Evolutionary conservation across 2,797 vertebrate genomes (phyloP), one percentile per base, ranked within the genome.

Genomic region (Numenius phaeopus): DNA sequence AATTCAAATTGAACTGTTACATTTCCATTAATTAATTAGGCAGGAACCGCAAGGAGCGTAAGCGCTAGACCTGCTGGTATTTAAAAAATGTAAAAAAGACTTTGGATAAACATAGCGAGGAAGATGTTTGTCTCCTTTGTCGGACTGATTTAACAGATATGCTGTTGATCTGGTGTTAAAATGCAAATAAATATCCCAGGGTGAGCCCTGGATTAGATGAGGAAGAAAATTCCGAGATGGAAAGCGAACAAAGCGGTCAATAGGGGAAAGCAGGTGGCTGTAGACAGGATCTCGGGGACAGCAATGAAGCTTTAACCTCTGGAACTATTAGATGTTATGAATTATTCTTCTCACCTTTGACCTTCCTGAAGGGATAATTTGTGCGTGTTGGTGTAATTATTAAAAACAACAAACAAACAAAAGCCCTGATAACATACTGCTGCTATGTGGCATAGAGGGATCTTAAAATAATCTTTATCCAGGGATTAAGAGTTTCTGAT

Each of bases 391-490:
- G n/a, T 94, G 66, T 79, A 86, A 50, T 89, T 95, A 76, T 14
- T 77, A 69, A 75, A 93, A 93, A 59, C 44, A 78, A 42, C 75
- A 64, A 72, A 8, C 78, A 91, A 46, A n/a, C 81, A 64, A 47
- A 87, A 78, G 34, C 83, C 58, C 47, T 57, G 84, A 84, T 90
- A 88, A 82, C 69, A 15, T 83, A 67, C 66, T 85, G 87, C 78
- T 69, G 82, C 84, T 95, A 81, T 65, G 72, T 89, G 66, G 88
- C 0, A 0, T 67, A 64, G 77, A 92, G 87, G 89, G 96, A 98
- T 96, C 97, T 97, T 97, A 94, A 96, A 94, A 96, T 97, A 97
- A 96, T 97, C 96, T 97, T 98, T 97, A 98, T 97, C 97, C 95
- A 78, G 39, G 94, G 96, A 97, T 98, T 98, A 97, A 64, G 95